phyloP scores from a whole-genome alignment of 2,888 invertebrate species.

The Sinotaia quadrata region DNA sequence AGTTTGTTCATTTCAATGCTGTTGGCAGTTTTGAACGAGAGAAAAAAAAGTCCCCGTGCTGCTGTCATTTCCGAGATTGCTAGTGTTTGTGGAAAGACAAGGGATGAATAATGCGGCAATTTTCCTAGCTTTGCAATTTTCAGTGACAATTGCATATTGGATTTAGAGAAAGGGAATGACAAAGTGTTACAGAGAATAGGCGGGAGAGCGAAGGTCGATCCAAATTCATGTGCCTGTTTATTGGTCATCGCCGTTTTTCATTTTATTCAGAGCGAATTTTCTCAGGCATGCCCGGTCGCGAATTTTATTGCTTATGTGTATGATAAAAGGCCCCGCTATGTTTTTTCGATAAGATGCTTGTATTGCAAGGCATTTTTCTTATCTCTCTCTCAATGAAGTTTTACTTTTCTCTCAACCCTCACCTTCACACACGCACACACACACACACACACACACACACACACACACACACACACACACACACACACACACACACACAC shows the following conservation, averaged over 20 bases:
- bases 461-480: constrained; percentile 6
- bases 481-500: background rate
- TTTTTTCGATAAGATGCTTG: background rate
- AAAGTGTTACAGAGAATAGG: background rate
- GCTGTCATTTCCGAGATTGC: constrained; percentile 3
- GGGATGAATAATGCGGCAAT: constrained; percentile 16
- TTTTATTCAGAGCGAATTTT: too few species aligned
- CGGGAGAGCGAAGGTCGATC: background rate
- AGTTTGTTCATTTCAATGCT: constrained; percentile 12
- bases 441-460: constrained; percentile 7
- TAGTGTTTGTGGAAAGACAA: constrained; percentile 12
- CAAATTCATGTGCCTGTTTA: background rate
- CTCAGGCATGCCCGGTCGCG: too few species aligned
- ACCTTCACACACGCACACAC: background rate
- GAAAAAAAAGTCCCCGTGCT: background rate
- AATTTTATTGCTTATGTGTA: background rate
- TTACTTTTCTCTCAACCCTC: background rate
- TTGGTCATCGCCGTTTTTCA: constrained; percentile 5
- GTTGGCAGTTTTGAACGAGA: background rate
- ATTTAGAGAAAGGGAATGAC: constrained; percentile 5
- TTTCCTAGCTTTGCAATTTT: constrained; percentile 13
- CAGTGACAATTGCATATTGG: constrained; percentile 17
- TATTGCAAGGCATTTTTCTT: background rate
- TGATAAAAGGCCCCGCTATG: background rate
- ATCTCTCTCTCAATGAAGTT: background rate